These are phyloP conservation scores for Saguinus imperator DNA, from an alignment of 2,113 vertebrate species.

Conservation along the genomic window DNA sequence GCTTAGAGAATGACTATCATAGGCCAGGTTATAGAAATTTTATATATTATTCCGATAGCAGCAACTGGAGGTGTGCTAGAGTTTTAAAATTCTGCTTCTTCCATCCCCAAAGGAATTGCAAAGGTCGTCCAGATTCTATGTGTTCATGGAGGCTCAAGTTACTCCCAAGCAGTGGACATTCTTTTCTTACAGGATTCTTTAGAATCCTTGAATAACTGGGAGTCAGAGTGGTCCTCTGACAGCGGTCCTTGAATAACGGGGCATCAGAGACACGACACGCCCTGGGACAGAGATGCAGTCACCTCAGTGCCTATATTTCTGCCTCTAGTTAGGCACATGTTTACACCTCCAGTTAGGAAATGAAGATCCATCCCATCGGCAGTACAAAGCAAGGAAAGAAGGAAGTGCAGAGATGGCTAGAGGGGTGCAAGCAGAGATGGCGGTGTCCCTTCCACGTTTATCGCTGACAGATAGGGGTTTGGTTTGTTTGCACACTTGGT, in stretches of 20 bases:
- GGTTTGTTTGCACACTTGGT: neutral
- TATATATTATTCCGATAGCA: conserved; percentile 1
- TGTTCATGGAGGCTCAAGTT: neutral
- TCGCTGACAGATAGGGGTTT: neutral
- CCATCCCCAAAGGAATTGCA: neutral
- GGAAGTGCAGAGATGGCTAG: accelerated
- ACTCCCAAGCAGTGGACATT: accelerated
- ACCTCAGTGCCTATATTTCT: neutral
- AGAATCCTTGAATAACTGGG: neutral
- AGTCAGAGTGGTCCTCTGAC: neutral
- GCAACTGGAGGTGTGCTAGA: accelerated
- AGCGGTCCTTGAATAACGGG: neutral
- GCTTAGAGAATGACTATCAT: conserved; percentile 35
- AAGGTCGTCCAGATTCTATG: neutral
- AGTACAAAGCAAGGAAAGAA: neutral
- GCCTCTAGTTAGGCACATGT: neutral
- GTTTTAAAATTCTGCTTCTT: neutral
- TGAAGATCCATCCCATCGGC: no score
- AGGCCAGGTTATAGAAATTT: conserved; percentile 53
- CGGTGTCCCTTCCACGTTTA: neutral
- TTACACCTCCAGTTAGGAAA: neutral
- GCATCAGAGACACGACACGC: neutral
- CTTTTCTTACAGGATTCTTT: neutral
- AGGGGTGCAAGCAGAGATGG: neutral
- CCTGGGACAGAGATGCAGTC: neutral